phyloP scores from a whole-genome alignment of 2,797 vertebrate species.

The Sebastes cheni region DNA sequence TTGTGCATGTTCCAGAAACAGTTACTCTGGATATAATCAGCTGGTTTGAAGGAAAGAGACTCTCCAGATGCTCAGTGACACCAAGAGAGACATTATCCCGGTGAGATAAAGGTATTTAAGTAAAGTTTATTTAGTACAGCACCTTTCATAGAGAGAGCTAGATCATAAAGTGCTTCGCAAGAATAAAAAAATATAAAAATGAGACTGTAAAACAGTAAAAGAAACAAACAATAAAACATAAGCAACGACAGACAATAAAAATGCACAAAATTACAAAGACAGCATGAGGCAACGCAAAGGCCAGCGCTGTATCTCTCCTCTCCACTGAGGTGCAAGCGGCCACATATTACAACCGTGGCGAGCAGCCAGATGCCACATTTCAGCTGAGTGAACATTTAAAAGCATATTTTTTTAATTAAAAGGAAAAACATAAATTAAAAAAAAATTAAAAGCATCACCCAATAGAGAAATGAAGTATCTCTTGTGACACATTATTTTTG shows the following conservation, averaged over 20 bases:
- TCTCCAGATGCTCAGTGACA: neutral
- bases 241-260: too few species aligned
- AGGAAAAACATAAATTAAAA: neutral
- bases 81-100: neutral
- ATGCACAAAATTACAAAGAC: too few species aligned
- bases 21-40: conserved; percentile 5
- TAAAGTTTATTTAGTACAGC: too few species aligned
- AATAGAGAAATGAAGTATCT: neutral
- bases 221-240: too few species aligned
- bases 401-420: neutral
- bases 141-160: too few species aligned
- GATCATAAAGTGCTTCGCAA: too few species aligned
- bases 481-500: neutral
- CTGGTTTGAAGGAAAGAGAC: neutral
- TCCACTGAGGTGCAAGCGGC: neutral
- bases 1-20: neutral
- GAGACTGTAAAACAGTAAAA: too few species aligned
- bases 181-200: too few species aligned
- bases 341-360: neutral
- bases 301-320: neutral
- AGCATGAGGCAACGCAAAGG: too few species aligned
- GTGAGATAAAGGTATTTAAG: neutral
- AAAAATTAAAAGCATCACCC: neutral
- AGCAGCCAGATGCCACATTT: neutral
- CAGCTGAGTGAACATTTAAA: neutral